A percentile compares a stretch with the other conserved stretches of the same genome.
phyloP scores from a whole-genome alignment of 2,797 vertebrate genomes.

The Hafferia zeledoni region DNA sequence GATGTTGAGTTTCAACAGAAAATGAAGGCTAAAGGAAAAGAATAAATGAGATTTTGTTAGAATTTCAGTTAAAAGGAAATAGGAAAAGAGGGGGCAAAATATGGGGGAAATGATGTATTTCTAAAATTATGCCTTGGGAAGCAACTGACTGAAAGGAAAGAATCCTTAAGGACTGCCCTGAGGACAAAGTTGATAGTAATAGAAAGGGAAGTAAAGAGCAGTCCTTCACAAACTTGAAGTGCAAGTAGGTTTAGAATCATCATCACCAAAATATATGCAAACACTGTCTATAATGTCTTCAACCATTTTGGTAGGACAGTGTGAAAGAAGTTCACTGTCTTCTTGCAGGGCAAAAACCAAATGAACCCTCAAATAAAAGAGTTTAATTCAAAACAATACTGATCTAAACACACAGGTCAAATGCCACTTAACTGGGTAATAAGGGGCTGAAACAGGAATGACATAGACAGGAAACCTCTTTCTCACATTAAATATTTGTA shows the following conservation, averaged over 20 bases:
- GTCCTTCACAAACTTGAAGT: not conserved
- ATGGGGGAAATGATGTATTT: not conserved
- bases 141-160: not conserved
- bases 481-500: not conserved
- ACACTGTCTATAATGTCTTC: not conserved
- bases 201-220: not conserved
- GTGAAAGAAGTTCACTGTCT: not conserved
- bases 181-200: not conserved
- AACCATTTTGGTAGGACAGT: not conserved
- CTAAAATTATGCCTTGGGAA: not conserved
- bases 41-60: not conserved
- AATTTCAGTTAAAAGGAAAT: not conserved
- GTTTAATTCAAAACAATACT: not conserved
- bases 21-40: not conserved
- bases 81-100: not conserved
- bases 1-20: not conserved
- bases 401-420: not conserved
- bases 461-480: not conserved
- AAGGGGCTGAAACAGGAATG: not conserved
- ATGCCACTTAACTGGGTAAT: not conserved
- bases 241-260: not conserved
- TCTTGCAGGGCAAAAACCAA: not conserved
- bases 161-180: not conserved
- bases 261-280: not conserved
- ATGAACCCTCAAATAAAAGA: not conserved